Conservation (phyloP, 2,888 invertebrate genomes). For the Vanessa cardui region DNA sequence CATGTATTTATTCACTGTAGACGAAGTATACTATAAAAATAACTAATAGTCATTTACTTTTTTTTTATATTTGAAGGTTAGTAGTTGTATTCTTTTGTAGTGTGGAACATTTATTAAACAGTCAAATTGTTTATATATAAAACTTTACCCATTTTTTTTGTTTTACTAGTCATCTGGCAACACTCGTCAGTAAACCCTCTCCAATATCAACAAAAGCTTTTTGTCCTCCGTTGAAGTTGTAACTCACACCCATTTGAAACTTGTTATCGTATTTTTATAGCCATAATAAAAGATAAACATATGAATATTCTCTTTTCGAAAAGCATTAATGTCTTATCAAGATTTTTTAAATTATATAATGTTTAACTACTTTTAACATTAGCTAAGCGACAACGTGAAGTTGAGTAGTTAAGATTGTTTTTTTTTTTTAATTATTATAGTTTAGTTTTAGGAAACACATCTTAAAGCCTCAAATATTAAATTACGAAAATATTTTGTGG, state of each 20-base stretch:
- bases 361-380: not conserved
- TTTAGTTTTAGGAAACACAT: too few species aligned
- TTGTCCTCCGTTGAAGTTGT: constrained; percentile 41
- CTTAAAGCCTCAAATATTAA: too few species aligned
- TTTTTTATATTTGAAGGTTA: too few species aligned
- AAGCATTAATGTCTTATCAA: constrained; percentile 4
- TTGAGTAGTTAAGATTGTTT: not conserved
- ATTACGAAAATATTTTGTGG: too few species aligned
- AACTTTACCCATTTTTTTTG: not conserved
- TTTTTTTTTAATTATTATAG: not conserved
- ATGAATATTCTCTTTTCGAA: constrained; percentile 14
- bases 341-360: not conserved
- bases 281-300: constrained; percentile 17
- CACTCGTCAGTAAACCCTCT: constrained; percentile 44
- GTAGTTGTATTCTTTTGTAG: too few species aligned
- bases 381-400: not conserved
- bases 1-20: not conserved
- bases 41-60: too few species aligned
- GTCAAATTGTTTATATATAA: not conserved
- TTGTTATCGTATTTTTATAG: constrained; percentile 25
- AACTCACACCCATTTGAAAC: constrained; percentile 16
- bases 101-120: too few species aligned
- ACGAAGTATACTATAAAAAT: too few species aligned
- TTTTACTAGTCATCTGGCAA: constrained; percentile 43
- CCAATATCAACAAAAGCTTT: constrained; percentile 49